Evolutionary conservation across 2,113 vertebrate species (phyloP).

Genomic region (Coturnix japonica): DNA sequence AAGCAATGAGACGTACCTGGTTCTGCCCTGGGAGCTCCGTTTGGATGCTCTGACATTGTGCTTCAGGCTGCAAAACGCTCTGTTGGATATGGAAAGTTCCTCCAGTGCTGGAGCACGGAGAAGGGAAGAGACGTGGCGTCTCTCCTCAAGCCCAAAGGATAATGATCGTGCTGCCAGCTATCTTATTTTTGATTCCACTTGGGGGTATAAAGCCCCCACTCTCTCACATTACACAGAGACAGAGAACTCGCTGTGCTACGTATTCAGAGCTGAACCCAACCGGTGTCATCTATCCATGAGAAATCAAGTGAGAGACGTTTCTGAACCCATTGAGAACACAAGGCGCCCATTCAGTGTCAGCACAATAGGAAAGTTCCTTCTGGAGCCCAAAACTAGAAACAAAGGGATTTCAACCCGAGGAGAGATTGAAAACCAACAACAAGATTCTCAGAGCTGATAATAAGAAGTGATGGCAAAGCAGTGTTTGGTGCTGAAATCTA

Average conservation of each 20-base stretch:
- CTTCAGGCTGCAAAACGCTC: neutral
- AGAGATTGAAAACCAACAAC: constrained; percentile 42
- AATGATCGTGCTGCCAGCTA: neutral
- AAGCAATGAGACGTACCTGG: constrained; percentile 75
- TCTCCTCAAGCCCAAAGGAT: constrained; percentile 29
- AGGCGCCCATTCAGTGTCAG: constrained; percentile 62
- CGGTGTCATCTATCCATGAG: constrained; percentile 80
- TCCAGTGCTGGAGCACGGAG: neutral
- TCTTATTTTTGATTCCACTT: constrained; percentile 25
- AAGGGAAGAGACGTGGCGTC: neutral
- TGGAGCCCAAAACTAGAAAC: constrained; percentile 23
- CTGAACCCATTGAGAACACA: constrained; percentile 65
- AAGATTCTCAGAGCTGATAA: constrained; percentile 31
- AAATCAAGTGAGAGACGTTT: constrained; percentile 72
- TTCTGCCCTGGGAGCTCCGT: constrained; percentile 63
- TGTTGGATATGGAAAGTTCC: neutral
- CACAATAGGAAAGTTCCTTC: constrained; percentile 53
- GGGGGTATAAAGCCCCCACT: neutral
- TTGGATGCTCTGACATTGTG: constrained; percentile 73
- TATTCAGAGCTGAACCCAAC: constrained; percentile 26
- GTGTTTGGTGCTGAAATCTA: constrained; percentile 30
- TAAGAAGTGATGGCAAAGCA: neutral
- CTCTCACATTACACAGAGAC: constrained; percentile 77
- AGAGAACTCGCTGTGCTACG: constrained; percentile 78
- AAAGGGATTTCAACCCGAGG: constrained; percentile 11